Evolutionary conservation across 2,888 invertebrate genomes (phyloP), one percentile per base, ranked within the genome.

Genomic region (Oligia fasciuncula): DNA sequence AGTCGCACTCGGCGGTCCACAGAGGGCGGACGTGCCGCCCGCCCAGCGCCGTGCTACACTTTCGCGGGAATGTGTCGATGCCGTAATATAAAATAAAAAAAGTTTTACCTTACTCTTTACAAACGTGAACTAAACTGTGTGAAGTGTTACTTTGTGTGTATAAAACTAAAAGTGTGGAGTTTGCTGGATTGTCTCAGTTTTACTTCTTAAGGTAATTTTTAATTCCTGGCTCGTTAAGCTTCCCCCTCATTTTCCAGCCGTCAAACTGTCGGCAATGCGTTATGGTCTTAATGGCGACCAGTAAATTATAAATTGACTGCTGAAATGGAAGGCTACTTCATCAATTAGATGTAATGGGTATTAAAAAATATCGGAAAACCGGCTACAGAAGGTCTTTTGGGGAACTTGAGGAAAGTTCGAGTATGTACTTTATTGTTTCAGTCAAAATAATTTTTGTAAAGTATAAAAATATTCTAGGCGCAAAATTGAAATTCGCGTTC

Each of bases 1-100:
- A 93, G 95, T 94, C 89, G 91, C 86, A 85, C 87, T 87, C 87
- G 79, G 90, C 83, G 86, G 67, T 85, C 81, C 85, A 77, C 77
- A 71, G 83, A 83, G 90, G 93, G 93, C 91, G 93, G 93, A 89
- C 91, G 95, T 89, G 79, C 93, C 94, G 95, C 94, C 94, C 95
- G 94, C 94, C 94, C 92, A 79, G 84, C 63, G 83, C 66, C 73
- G 66, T 82, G 79, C 65, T 72, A 78, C 81, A 77, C 79, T 87
- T 87, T 87, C 90, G 90, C 88, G 90, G 43, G 66, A 80, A 77
- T 79, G 70, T 85, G 67, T 69, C 82, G 84, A 76, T 84, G 86
- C 68, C 40, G 78, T 76, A 73, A 73, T 51, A 69, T 70, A 65
- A 76, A 82, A 80, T 71, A 71, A 79, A 77, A 29, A 82, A 88